Evolutionary conservation across 2,888 invertebrate genomes (phyloP).

Genomic region (Chymomyza amoena): DNA sequence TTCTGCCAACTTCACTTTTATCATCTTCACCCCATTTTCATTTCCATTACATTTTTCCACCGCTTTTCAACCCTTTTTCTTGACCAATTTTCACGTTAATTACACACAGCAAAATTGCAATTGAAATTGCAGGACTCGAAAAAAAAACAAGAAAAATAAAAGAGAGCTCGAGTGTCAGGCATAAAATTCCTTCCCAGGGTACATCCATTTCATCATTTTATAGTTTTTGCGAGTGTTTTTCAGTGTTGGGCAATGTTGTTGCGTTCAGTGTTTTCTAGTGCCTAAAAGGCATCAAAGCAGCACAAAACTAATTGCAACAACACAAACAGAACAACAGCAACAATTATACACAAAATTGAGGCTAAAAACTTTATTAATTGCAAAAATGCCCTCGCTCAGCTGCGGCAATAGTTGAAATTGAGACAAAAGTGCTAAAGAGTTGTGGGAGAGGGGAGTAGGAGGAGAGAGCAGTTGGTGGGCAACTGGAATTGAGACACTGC

Average conservation of each 20-base stretch:
- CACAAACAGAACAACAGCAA: constrained; percentile 48
- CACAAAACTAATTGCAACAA: constrained; percentile 67
- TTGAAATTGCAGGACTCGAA: constrained; percentile 21
- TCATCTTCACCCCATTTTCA: neutral
- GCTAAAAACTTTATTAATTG: constrained; percentile 71
- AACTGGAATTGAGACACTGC: neutral
- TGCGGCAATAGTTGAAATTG: constrained; percentile 66
- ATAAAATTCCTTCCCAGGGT: neutral
- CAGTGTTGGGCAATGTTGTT: neutral
- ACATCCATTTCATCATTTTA: neutral
- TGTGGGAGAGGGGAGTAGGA: constrained; percentile 5
- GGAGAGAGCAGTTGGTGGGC: neutral
- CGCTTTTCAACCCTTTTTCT: neutral
- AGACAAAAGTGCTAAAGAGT: constrained; percentile 46
- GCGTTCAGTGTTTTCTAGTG: constrained; percentile 53
- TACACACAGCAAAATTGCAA: constrained; percentile 36
- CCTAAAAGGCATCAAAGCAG: constrained; percentile 71
- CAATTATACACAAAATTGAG: constrained; percentile 70
- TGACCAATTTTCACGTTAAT: constrained; percentile 61
- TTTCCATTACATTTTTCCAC: neutral
- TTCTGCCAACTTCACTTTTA: neutral
- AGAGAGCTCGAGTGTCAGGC: neutral
- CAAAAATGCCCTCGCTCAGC: constrained; percentile 66
- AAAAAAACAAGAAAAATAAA: constrained; percentile 5
- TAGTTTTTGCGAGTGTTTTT: neutral